phyloP scores from a whole-genome alignment of 2,888 invertebrate genomes.

The Temnothorax rugatulus region DNA sequence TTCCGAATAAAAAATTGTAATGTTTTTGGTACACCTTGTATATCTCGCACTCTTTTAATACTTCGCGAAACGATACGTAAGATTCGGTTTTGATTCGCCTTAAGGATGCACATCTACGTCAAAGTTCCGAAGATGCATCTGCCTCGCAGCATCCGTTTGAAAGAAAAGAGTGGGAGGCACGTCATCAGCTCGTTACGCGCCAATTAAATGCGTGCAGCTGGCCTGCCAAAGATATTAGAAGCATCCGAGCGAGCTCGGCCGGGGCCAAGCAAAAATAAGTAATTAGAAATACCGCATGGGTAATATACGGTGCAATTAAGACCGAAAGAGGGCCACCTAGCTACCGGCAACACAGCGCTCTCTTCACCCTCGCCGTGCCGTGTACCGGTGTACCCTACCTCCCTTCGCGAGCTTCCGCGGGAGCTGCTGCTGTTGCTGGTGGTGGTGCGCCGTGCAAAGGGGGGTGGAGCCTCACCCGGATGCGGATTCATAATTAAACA shows the following conservation, averaged over 20 bases:
- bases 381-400: constrained; percentile 48
- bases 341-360: constrained; percentile 73
- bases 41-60: background rate
- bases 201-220: constrained; percentile 83
- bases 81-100: background rate
- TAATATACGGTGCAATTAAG: constrained; percentile 86
- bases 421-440: constrained; percentile 58
- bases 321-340: constrained; percentile 84
- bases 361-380: constrained; percentile 72
- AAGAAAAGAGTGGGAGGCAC: constrained; percentile 38
- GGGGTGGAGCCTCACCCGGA: constrained; percentile 86
- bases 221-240: constrained; percentile 84
- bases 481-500: constrained; percentile 86
- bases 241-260: constrained; percentile 79
- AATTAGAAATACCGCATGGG: constrained; percentile 86
- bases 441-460: constrained; percentile 75
- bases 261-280: constrained; percentile 82
- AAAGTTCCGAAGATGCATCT: constrained; percentile 59
- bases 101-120: background rate
- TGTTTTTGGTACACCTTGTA: background rate
- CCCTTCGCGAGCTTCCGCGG: constrained; percentile 63
- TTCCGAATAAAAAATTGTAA: background rate
- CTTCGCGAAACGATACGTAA: background rate
- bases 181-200: constrained; percentile 78
- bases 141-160: constrained; percentile 38